Conservation (phyloP, 2,113 vertebrate genomes). For the Bubo blakistoni region DNA sequence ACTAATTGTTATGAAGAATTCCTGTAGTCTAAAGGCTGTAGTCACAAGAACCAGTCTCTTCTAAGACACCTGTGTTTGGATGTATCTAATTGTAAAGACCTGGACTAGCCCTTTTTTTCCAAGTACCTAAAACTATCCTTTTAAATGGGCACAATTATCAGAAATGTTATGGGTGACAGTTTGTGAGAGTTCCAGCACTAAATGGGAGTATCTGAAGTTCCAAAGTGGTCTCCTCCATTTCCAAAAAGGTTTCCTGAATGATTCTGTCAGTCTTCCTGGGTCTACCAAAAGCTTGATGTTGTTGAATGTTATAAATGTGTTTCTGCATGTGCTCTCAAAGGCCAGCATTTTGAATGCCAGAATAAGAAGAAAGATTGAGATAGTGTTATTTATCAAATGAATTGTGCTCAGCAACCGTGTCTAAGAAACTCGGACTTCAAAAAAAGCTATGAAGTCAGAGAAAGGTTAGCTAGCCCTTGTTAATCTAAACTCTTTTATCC, state of each 20-base stretch:
- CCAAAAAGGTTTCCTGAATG: background rate
- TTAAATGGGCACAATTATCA: background rate
- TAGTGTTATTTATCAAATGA: slow-evolving; percentile 10
- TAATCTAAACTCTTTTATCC: slow-evolving; percentile 58
- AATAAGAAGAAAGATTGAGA: background rate
- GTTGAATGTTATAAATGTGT: background rate
- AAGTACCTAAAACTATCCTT: background rate
- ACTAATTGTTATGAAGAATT: background rate
- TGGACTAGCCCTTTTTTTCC: background rate
- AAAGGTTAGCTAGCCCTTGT: slow-evolving; percentile 45
- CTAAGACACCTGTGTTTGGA: background rate
- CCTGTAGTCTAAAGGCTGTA: background rate
- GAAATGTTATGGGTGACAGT: background rate
- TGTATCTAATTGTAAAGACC: background rate
- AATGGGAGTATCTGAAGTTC: background rate
- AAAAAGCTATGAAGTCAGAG: slow-evolving; percentile 30
- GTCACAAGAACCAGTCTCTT: background rate
- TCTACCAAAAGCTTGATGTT: background rate
- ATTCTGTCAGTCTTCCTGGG: background rate
- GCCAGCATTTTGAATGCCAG: background rate
- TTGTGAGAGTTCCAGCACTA: background rate
- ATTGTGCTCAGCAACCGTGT: slow-evolving; percentile 39
- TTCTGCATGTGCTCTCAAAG: background rate
- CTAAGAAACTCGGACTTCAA: slow-evolving; percentile 51
- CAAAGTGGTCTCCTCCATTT: background rate